These are phyloP conservation scores for Hylyphantes graminicola DNA, from an alignment of 1,140 invertebrate species.

Conservation along the genomic window DNA sequence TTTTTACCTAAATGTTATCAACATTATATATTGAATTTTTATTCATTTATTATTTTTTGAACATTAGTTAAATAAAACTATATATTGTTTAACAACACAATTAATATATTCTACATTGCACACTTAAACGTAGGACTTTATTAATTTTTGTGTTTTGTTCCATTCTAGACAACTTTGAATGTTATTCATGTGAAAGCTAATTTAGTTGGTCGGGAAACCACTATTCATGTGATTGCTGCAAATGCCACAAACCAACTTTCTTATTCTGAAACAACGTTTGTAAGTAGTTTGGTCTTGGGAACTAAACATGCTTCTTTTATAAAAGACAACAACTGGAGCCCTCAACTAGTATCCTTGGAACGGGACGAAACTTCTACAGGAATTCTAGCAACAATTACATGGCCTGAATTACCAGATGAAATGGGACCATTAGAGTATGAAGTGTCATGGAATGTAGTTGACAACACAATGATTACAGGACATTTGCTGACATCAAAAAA, in stretches of 20 bases:
- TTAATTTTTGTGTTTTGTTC: neutral
- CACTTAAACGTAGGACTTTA: neutral
- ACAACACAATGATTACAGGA: conserved; percentile 77
- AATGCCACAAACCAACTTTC: conserved; percentile 25
- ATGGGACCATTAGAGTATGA: conserved; percentile 73
- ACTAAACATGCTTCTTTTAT: neutral
- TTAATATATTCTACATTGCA: neutral
- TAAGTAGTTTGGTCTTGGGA: neutral
- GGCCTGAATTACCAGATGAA: conserved; percentile 58
- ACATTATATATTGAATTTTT: no score
- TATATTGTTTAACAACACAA: neutral
- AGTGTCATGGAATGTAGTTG: conserved; percentile 85
- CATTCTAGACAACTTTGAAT: conserved; percentile 26
- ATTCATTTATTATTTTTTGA: neutral
- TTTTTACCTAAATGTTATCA: no score
- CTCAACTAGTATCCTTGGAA: conserved; percentile 37
- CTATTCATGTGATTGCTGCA: conserved; percentile 28
- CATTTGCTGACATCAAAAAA: conserved; percentile 84
- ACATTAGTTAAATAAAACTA: neutral
- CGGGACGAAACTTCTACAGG: conserved; percentile 1
- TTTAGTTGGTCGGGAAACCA: neutral
- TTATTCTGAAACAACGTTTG: conserved; percentile 16
- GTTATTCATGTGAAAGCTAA: conserved; percentile 6
- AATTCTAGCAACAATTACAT: conserved; percentile 63
- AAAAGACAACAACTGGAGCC: conserved; percentile 36